These are phyloP conservation scores for Penaeus chinensis DNA, from an alignment of 1,140 invertebrate species.

Conservation along the genomic window DNA sequence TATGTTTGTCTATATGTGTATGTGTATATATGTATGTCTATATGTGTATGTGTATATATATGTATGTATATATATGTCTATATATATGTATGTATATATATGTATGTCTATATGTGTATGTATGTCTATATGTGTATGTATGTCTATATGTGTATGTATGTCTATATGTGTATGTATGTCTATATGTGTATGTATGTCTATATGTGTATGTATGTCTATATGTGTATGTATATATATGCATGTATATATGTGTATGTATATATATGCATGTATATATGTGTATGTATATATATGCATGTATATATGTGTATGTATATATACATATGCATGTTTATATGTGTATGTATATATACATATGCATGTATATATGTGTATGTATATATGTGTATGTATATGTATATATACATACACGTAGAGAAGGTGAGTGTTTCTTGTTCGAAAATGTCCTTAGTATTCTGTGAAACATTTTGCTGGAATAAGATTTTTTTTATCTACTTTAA, in stretches of 20 bases:
- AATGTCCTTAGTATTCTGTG: too few species aligned
- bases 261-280: neutral
- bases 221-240: neutral
- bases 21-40: too few species aligned
- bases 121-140: neutral
- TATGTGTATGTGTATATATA: too few species aligned
- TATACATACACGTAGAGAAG: conserved; percentile 5
- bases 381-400: neutral
- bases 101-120: neutral
- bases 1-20: neutral
- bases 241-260: neutral
- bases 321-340: neutral
- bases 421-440: too few species aligned
- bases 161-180: neutral
- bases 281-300: neutral
- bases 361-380: neutral
- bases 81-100: neutral
- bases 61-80: too few species aligned
- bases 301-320: neutral
- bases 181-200: neutral
- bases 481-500: too few species aligned
- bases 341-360: neutral
- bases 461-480: too few species aligned
- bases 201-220: neutral
- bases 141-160: neutral